Conservation (phyloP, 2,113 vertebrate species). For the Aepyceros melampus region DNA sequence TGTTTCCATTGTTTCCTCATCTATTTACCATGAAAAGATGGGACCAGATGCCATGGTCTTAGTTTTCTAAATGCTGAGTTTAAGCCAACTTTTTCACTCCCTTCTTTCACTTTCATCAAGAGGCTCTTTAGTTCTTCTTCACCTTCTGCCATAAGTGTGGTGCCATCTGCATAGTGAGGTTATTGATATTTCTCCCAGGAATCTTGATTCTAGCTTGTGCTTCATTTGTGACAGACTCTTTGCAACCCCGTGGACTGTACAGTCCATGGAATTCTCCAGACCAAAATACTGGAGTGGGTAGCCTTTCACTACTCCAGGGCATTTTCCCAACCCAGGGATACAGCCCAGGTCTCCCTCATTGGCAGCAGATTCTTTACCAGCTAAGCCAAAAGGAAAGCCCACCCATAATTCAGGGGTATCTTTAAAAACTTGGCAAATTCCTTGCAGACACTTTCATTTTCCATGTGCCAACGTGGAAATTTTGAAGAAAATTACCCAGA, state of each 20-base stretch:
- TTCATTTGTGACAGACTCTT: neutral
- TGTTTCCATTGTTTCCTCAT: neutral
- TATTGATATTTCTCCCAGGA: neutral
- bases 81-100: neutral
- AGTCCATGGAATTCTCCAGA: neutral
- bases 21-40: neutral
- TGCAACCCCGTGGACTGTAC: fast-evolving
- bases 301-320: neutral
- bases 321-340: neutral
- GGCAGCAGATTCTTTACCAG: too few relatives aligned
- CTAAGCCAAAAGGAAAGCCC: too few relatives aligned
- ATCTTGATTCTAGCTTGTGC: neutral
- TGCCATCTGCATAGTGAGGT: neutral
- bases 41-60: neutral
- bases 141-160: neutral
- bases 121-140: neutral
- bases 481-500: neutral
- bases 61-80: neutral
- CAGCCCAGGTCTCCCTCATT: fast-evolving
- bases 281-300: neutral
- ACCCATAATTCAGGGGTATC: neutral
- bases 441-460: neutral
- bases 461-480: neutral
- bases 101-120: neutral
- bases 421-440: neutral